Conservation (phyloP, 2,113 vertebrate species). For the Gymnogyps californianus region DNA sequence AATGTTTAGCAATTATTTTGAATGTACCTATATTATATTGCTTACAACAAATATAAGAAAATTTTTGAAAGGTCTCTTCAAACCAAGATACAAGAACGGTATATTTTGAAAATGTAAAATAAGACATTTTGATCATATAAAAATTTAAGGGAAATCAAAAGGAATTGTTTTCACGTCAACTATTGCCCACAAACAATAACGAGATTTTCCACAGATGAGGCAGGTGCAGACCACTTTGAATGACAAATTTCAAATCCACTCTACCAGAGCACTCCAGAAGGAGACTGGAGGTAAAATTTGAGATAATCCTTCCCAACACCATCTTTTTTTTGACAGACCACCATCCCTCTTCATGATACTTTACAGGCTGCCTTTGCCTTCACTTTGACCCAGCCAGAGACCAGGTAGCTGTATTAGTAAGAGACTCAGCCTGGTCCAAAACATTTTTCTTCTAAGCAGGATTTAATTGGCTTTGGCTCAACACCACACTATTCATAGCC, state of each 20-base stretch:
- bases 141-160: background rate
- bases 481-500: background rate
- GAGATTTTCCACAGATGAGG: background rate
- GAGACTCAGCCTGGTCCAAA: background rate
- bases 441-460: background rate
- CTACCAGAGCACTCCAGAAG: background rate
- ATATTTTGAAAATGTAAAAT: background rate
- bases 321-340: background rate
- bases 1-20: background rate
- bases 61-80: background rate
- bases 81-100: background rate
- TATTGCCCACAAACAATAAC: background rate
- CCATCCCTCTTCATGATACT: background rate
- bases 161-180: background rate
- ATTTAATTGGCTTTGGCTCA: background rate
- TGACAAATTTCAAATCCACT: background rate
- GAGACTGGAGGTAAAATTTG: background rate
- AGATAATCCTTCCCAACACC: background rate
- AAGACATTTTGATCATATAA: background rate
- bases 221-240: background rate
- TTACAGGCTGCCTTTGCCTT: background rate
- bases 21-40: background rate
- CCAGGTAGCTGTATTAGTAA: background rate
- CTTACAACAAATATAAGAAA: background rate
- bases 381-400: background rate